These are phyloP conservation scores for Microhierax caerulescens DNA, from an alignment of 2,797 vertebrate genomes.

Conservation along the genomic window DNA sequence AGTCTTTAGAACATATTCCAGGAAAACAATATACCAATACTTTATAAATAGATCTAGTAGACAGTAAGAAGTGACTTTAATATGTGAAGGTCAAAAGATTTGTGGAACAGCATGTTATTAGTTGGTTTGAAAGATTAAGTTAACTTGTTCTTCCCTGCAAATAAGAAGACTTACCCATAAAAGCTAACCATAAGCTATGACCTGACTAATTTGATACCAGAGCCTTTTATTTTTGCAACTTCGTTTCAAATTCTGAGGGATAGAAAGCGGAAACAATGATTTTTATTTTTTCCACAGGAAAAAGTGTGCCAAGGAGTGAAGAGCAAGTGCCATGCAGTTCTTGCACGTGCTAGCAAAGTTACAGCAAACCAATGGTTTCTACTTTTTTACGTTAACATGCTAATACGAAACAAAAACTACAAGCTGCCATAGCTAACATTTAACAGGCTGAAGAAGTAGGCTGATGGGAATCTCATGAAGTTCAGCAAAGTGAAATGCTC, in stretches of 20 bases:
- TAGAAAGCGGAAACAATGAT: background rate
- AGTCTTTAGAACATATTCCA: background rate
- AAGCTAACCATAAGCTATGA: background rate
- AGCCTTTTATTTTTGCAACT: background rate
- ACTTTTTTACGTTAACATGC: background rate
- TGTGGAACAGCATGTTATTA: background rate
- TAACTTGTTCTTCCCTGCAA: background rate
- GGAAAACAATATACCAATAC: background rate
- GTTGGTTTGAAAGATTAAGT: background rate
- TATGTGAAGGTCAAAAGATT: background rate
- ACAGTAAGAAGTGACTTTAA: background rate
- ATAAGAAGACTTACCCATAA: background rate
- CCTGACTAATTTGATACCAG: background rate
- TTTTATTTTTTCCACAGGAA: background rate
- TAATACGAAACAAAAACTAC: background rate
- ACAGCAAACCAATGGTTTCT: background rate
- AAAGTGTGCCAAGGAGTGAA: background rate
- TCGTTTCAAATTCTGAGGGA: background rate
- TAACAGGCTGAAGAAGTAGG: background rate
- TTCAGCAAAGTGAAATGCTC: background rate
- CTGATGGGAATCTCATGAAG: background rate
- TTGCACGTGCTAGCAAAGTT: background rate
- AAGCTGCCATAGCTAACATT: background rate
- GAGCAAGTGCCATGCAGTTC: background rate
- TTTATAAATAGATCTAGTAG: background rate